Percentiles rank a stretch among this genome's conserved stretches.
Evolutionary conservation across 2,113 vertebrate genomes (phyloP).

Genomic region (Passerina amoena): DNA sequence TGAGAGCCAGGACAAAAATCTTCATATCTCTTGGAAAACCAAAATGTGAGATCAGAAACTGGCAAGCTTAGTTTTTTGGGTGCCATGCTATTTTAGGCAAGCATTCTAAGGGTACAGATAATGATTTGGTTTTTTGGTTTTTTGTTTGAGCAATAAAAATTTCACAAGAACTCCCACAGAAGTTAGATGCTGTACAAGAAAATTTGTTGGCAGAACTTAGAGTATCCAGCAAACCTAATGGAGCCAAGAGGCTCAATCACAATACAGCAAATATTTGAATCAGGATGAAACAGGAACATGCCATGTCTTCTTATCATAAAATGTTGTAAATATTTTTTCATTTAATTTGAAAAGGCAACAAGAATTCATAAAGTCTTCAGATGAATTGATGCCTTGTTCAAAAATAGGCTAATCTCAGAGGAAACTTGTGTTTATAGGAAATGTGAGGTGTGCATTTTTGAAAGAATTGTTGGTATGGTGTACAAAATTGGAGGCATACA

Average conservation of each 20-base stretch:
- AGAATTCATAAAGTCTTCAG: not conserved
- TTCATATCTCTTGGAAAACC: not conserved
- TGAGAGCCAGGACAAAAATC: not conserved
- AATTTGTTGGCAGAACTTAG: not conserved
- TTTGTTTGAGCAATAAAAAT: not conserved
- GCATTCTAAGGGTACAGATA: not conserved
- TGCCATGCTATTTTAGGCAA: not conserved
- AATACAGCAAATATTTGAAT: not conserved
- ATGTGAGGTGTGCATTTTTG: not conserved
- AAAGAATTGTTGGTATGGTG: not conserved
- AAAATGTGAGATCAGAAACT: not conserved
- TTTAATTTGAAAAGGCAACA: not conserved
- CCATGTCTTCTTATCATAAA: not conserved
- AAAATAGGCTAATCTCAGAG: not conserved
- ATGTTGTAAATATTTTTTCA: not conserved
- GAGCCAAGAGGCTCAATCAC: not conserved
- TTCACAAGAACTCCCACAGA: not conserved
- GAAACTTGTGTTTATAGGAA: not conserved
- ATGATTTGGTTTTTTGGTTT: not conserved
- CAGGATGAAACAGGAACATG: not conserved
- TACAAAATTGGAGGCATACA: not conserved
- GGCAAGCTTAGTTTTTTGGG: not conserved
- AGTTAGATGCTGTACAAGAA: not conserved
- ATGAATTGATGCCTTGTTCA: not conserved
- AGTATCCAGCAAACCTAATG: not conserved